Evolutionary conservation across 2,113 vertebrate genomes (phyloP).

Genomic region (Eptesicus fuscus): DNA sequence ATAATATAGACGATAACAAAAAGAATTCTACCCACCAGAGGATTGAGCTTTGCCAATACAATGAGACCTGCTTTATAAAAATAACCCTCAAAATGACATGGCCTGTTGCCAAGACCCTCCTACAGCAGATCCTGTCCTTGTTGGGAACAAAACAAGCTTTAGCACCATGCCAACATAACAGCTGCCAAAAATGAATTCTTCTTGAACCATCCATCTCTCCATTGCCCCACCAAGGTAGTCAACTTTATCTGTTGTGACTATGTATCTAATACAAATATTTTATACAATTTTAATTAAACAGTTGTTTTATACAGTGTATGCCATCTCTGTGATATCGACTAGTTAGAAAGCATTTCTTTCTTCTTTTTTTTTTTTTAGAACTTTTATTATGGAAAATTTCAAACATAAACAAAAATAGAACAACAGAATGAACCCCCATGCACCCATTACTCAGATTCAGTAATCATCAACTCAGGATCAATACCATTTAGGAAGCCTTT

Average conservation of each 20-base stretch:
- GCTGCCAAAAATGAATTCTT: slow-evolving; percentile 53
- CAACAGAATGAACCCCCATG: no score
- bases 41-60: slow-evolving; percentile 45
- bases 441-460: no score
- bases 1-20: slow-evolving; percentile 29
- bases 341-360: neutral
- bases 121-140: slow-evolving; percentile 45
- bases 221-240: neutral
- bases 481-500: neutral
- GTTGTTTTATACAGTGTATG: neutral
- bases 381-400: no score
- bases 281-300: slow-evolving; percentile 5
- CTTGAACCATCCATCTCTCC: neutral
- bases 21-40: slow-evolving; percentile 1
- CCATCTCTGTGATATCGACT: neutral
- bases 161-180: slow-evolving; percentile 63
- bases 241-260: neutral
- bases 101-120: slow-evolving; percentile 52
- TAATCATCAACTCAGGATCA: no score
- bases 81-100: slow-evolving; percentile 38
- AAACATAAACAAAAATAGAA: no score
- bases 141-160: slow-evolving; percentile 41
- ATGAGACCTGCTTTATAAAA: slow-evolving; percentile 56
- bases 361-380: no score
- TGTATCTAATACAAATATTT: neutral